Evolutionary conservation across 2,797 vertebrate genomes (phyloP).

Genomic region (Sternotherus odoratus): DNA sequence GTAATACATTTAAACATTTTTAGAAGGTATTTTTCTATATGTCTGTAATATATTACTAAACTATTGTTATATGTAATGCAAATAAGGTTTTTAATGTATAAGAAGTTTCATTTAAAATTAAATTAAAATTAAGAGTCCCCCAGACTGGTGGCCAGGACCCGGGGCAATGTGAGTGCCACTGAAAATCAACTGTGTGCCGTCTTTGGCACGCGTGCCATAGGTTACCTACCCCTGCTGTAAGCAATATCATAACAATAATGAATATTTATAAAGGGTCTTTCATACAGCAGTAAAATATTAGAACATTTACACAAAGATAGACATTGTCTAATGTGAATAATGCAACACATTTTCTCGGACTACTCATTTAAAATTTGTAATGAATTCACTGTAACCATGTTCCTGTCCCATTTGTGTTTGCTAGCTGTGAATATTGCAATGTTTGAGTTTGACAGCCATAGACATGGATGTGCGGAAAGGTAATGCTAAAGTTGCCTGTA

Average conservation of each 20-base stretch:
- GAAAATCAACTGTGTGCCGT: no score
- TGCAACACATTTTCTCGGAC: neutral
- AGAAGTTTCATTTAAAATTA: no score
- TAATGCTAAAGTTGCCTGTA: neutral
- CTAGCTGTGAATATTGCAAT: neutral
- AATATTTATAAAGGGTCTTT: constrained; percentile 7
- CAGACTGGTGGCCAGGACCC: no score
- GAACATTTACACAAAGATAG: neutral
- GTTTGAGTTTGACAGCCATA: neutral
- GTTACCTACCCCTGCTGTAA: no score
- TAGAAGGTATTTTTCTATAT: no score
- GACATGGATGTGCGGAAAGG: neutral
- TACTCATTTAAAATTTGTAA: neutral
- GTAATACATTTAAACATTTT: no score
- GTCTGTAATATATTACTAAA: no score
- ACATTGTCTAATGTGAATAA: neutral
- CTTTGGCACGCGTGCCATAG: no score
- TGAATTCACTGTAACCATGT: neutral
- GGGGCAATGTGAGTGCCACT: no score
- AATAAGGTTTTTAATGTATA: no score
- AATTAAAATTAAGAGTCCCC: no score
- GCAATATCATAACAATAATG: neutral
- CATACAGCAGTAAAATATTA: neutral
- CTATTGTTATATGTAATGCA: no score
- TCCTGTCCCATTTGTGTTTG: neutral